phyloP scores from a whole-genome alignment of 2,888 invertebrate genomes.

The Microctonus brassicae region DNA sequence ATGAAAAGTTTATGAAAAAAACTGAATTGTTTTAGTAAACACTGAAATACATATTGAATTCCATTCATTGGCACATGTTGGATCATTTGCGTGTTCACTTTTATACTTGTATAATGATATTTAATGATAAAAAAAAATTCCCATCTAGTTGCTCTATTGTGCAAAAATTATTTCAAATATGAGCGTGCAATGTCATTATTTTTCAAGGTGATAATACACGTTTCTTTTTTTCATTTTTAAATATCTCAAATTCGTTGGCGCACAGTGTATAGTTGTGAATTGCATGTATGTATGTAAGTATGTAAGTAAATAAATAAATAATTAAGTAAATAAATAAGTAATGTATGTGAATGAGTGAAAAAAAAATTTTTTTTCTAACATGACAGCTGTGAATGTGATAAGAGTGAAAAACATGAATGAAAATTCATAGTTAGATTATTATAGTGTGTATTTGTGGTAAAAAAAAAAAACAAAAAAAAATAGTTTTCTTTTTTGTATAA shows the following conservation, averaged over 20 bases:
- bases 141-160: no score
- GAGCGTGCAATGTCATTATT: not conserved
- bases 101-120: no score
- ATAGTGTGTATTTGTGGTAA: conserved; percentile 30
- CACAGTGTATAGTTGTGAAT: not conserved
- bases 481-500: conserved; percentile 13
- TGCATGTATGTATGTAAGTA: not conserved
- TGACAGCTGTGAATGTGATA: not conserved
- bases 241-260: not conserved
- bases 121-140: no score
- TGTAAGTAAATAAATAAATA: no score
- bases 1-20: no score
- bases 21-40: no score
- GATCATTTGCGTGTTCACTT: no score
- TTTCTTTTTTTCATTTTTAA: not conserved
- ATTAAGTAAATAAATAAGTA: no score
- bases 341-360: not conserved
- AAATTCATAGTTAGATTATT: conserved; percentile 25
- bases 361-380: not conserved
- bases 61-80: no score
- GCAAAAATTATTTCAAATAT: not conserved
- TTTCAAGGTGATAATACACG: not conserved
- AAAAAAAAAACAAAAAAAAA: conserved; percentile 19
- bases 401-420: not conserved
- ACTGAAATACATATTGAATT: no score